These are phyloP conservation scores for Drosophila elegans DNA, from an alignment of 1,140 invertebrate genomes.

Conservation along the genomic window DNA sequence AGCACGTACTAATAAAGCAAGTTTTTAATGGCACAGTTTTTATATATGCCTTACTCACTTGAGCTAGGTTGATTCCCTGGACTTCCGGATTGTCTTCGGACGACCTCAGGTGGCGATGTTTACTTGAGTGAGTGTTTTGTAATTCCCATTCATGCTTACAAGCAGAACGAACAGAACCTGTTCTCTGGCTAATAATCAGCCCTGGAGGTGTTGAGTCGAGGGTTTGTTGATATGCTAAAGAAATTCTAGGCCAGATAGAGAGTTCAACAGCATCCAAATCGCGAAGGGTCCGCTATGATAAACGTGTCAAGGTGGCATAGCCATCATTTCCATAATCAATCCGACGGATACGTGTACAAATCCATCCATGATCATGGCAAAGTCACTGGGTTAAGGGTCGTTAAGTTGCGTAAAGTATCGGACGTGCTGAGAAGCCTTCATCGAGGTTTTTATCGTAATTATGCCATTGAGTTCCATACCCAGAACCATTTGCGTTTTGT, in stretches of 20 bases:
- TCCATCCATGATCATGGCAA: slow-evolving; percentile 35
- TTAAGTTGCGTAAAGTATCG: slow-evolving; percentile 35
- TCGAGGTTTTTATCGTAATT: slow-evolving; percentile 59
- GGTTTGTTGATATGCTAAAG: slow-evolving; percentile 41
- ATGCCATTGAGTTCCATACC: slow-evolving; percentile 62
- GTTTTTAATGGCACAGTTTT: slow-evolving; percentile 37
- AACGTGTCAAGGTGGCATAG: slow-evolving; percentile 25
- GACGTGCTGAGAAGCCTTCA: slow-evolving; percentile 51
- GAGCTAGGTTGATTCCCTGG: slow-evolving; percentile 38
- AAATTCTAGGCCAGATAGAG: slow-evolving; percentile 14
- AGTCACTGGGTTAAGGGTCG: slow-evolving; percentile 17
- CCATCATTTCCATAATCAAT: slow-evolving; percentile 25
- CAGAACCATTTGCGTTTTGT: slow-evolving; percentile 67
- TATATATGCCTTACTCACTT: slow-evolving; percentile 24
- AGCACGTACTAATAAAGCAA: slow-evolving; percentile 29
- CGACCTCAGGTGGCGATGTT: slow-evolving; percentile 21
- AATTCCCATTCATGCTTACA: slow-evolving; percentile 48
- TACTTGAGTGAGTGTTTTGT: slow-evolving; percentile 22
- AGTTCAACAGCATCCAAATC: slow-evolving; percentile 2
- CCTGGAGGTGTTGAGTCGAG: slow-evolving; percentile 38
- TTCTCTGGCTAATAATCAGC: slow-evolving; percentile 20
- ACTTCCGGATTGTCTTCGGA: slow-evolving; percentile 37
- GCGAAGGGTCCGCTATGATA: not conserved
- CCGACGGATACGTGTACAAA: slow-evolving; percentile 23
- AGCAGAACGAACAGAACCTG: slow-evolving; percentile 26